phyloP scores from a whole-genome alignment of 2,113 vertebrate genomes.

The Spilogale gracilis region DNA sequence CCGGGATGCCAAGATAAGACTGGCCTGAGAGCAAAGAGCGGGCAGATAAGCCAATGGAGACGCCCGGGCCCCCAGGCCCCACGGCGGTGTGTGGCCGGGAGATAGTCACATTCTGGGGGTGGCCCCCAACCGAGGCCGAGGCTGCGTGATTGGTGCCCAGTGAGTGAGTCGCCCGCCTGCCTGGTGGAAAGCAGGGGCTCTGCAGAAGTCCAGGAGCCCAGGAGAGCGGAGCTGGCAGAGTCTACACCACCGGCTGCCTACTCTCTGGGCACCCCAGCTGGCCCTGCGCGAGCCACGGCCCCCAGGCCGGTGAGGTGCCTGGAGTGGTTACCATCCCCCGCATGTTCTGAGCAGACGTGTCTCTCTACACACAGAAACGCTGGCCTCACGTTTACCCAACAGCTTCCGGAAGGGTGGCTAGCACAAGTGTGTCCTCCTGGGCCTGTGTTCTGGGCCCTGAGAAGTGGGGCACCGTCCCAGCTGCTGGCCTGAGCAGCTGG shows the following conservation, averaged over 20 bases:
- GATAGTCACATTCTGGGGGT: background rate
- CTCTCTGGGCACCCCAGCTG: background rate
- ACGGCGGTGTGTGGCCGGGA: rapidly evolving
- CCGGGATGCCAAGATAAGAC: background rate
- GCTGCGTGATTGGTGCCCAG: rapidly evolving
- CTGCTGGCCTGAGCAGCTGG: background rate
- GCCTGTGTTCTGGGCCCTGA: rapidly evolving
- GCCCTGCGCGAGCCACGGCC: rapidly evolving
- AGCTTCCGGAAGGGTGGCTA: background rate
- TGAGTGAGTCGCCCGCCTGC: rapidly evolving
- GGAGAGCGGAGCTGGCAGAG: background rate
- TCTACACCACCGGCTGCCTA: too few species aligned
- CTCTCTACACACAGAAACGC: background rate
- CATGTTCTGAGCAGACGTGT: background rate
- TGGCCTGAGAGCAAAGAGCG: background rate
- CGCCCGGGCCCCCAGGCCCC: background rate
- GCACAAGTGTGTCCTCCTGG: rapidly evolving
- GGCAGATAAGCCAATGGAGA: background rate
- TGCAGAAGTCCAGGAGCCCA: rapidly evolving
- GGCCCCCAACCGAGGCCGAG: rapidly evolving
- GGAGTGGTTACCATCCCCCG: rapidly evolving
- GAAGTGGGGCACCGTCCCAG: background rate
- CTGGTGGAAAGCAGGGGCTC: background rate
- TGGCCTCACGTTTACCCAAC: background rate
- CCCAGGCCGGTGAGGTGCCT: background rate